Evolutionary conservation across 2,888 invertebrate genomes (phyloP).

Genomic region (Gonocerus acuteangulatus): DNA sequence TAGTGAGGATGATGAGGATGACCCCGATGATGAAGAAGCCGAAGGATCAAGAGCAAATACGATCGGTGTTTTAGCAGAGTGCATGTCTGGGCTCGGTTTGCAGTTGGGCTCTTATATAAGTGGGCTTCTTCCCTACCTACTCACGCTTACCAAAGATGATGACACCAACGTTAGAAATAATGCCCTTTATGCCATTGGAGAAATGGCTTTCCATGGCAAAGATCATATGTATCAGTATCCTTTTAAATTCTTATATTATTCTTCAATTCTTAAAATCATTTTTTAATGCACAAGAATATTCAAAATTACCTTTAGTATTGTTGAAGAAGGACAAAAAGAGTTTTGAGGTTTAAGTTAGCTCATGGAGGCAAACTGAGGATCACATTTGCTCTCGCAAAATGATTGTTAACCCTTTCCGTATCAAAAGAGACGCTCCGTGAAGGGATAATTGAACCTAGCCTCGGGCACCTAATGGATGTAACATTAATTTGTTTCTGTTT

Average conservation of each 20-base stretch:
- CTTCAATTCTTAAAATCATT: not conserved
- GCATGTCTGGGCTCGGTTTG: constrained; percentile 55
- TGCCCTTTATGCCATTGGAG: constrained; percentile 66
- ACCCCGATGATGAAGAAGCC: constrained; percentile 40
- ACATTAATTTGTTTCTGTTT: too few relatives aligned
- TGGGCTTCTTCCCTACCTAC: constrained; percentile 55
- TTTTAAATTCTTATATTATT: too few relatives aligned
- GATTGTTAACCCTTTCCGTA: too few relatives aligned
- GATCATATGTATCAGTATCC: constrained; percentile 55
- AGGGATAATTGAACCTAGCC: too few relatives aligned
- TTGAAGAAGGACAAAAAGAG: too few relatives aligned
- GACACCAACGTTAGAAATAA: constrained; percentile 68
- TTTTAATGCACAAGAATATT: not conserved
- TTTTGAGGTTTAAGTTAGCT: too few relatives aligned
- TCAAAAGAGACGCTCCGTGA: too few relatives aligned
- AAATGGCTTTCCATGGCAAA: constrained; percentile 59
- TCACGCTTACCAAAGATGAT: constrained; percentile 53
- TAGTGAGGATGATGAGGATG: constrained; percentile 57
- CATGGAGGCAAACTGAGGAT: too few relatives aligned
- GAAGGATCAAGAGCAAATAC: constrained; percentile 34
- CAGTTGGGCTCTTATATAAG: constrained; percentile 49
- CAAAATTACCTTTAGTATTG: not conserved
- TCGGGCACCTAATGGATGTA: too few relatives aligned
- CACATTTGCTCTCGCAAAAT: too few relatives aligned
- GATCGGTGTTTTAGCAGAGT: constrained; percentile 63